Evolutionary conservation across 2,113 vertebrate genomes (phyloP).

Genomic region (Clupea harengus): DNA sequence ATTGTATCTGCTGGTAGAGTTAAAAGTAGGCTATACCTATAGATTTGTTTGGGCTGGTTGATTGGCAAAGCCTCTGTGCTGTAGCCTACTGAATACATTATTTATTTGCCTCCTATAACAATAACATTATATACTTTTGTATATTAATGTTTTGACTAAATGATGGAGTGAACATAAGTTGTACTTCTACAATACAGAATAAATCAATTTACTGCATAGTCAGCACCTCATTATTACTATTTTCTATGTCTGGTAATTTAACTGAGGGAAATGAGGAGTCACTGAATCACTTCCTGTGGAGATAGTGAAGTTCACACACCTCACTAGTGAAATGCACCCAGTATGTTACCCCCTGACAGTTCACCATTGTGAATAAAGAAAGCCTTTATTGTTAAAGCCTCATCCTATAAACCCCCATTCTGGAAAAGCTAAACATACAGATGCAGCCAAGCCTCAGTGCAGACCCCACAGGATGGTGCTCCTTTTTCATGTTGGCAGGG

Average conservation of each 20-base stretch:
- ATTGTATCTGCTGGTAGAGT: neutral
- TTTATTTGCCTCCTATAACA: neutral
- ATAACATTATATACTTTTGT: neutral
- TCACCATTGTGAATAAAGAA: neutral
- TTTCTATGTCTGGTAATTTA: neutral
- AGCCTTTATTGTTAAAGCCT: slow-evolving; percentile 6
- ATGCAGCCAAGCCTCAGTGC: neutral
- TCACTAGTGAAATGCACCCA: neutral
- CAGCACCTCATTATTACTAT: too few species aligned
- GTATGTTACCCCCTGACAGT: neutral
- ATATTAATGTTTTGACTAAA: neutral
- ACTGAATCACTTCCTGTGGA: neutral
- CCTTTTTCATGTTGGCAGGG: slow-evolving; percentile 47
- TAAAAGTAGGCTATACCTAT: neutral
- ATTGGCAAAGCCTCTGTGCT: neutral
- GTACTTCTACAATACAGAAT: neutral
- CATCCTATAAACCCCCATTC: neutral
- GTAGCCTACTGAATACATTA: neutral
- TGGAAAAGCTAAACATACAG: neutral
- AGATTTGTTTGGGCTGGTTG: neutral
- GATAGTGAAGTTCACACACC: neutral
- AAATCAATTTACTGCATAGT: neutral
- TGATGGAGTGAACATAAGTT: neutral
- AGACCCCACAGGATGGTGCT: slow-evolving; percentile 19
- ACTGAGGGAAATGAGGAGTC: neutral